Evolutionary conservation across 2,113 vertebrate genomes (phyloP).

Genomic region (Ginglymostoma cirratum): DNA sequence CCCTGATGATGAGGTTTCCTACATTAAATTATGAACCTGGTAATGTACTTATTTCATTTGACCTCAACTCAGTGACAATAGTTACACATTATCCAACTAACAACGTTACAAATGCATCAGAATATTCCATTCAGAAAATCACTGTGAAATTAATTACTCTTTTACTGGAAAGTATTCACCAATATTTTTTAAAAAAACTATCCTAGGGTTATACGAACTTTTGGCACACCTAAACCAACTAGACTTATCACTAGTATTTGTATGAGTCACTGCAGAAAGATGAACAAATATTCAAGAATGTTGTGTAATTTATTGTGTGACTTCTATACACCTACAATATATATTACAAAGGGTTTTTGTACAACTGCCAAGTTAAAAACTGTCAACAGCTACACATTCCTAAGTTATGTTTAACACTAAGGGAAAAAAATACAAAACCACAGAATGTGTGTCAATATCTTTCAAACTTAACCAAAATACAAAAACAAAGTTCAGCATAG

Average conservation of each 20-base stretch:
- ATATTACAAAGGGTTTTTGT: not conserved
- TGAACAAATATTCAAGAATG: not conserved
- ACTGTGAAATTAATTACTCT: not conserved
- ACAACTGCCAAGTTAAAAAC: not conserved
- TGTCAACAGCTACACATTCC: not conserved
- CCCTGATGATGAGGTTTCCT: not conserved
- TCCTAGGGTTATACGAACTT: not conserved
- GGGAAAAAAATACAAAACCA: not conserved
- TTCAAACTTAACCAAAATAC: not conserved
- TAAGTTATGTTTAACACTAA: not conserved
- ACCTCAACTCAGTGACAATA: not conserved
- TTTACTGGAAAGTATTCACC: not conserved
- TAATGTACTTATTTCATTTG: not conserved
- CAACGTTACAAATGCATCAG: not conserved
- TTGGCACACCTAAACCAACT: not conserved
- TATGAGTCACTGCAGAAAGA: slow-evolving; percentile 10
- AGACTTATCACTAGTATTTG: not conserved
- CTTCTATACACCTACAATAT: not conserved
- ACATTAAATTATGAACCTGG: not conserved
- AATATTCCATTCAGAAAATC: not conserved
- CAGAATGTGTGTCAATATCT: not conserved
- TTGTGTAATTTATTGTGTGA: not conserved
- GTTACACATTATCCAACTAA: not conserved
- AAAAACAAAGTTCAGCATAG: not conserved
- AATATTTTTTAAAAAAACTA: not conserved